Conservation (phyloP, 1,140 invertebrate genomes). For the Lepidotrigona ventralis region DNA sequence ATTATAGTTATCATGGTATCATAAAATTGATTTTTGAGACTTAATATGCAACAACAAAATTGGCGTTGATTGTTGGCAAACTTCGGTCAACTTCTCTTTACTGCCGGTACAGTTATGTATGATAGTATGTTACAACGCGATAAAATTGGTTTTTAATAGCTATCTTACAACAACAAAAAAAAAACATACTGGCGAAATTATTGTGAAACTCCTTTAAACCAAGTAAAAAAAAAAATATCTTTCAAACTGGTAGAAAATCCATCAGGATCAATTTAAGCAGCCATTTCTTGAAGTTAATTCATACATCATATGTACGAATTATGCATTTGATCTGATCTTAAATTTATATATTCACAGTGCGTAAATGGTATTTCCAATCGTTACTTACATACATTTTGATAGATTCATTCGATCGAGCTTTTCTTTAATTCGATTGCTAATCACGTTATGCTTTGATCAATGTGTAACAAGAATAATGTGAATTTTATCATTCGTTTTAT, state of each 20-base stretch:
- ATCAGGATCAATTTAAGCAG: background rate
- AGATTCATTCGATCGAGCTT: no score
- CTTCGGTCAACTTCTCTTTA: background rate
- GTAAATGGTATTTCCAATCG: no score
- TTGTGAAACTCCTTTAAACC: background rate
- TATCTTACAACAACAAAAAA: background rate
- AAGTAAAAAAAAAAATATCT: background rate
- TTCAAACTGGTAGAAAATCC: background rate
- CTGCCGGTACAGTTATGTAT: background rate
- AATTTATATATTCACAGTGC: background rate
- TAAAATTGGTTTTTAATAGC: conserved; percentile 1
- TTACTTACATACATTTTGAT: no score
- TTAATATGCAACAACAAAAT: background rate
- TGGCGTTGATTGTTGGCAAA: background rate
- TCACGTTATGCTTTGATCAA: no score
- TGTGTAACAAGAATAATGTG: no score
- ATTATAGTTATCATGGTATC: background rate
- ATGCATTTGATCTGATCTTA: background rate
- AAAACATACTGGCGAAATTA: background rate
- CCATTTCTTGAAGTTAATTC: background rate
- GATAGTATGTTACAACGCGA: background rate
- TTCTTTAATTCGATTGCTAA: no score
- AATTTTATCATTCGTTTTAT: no score
- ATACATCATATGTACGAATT: background rate
- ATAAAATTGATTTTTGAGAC: background rate